These are phyloP conservation scores for Trinectes maculatus DNA, from an alignment of 2,113 vertebrate species.

Conservation along the genomic window DNA sequence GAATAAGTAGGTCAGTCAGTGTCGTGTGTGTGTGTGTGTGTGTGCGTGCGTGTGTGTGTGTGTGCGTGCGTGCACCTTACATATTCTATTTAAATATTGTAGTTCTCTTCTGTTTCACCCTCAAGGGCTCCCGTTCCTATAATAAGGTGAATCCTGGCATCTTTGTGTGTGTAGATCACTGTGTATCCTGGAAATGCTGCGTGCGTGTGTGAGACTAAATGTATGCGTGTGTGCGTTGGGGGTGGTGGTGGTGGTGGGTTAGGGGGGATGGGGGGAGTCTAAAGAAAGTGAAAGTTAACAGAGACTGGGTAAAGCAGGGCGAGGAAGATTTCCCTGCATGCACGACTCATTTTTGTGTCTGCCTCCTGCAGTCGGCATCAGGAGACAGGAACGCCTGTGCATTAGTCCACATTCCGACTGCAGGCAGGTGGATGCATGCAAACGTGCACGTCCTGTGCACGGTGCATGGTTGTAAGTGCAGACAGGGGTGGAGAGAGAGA, in stretches of 20 bases:
- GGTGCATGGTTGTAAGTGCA: slow-evolving; percentile 18
- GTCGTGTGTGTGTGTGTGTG: slow-evolving; percentile 5
- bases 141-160: slow-evolving; percentile 67
- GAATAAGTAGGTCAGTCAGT: slow-evolving; percentile 32
- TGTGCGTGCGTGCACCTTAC: not conserved
- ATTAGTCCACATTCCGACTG: not conserved
- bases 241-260: not conserved
- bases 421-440: slow-evolving; percentile 33
- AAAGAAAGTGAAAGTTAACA: slow-evolving; percentile 3
- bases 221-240: slow-evolving; percentile 17
- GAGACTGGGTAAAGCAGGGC: slow-evolving; percentile 13
- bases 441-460: slow-evolving; percentile 31
- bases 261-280: not conserved
- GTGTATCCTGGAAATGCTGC: slow-evolving; percentile 35
- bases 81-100: slow-evolving; percentile 58
- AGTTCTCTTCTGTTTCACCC: slow-evolving; percentile 62
- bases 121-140: slow-evolving; percentile 59
- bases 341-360: slow-evolving; percentile 14
- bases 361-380: slow-evolving; percentile 14
- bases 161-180: slow-evolving; percentile 33
- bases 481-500: slow-evolving; percentile 10
- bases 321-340: slow-evolving; percentile 42
- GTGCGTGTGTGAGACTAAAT: slow-evolving; percentile 26
- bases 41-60: not conserved
- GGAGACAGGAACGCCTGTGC: slow-evolving; percentile 10